Conservation (phyloP, 2,888 invertebrate genomes). For the Zaprionus bogoriensis region DNA sequence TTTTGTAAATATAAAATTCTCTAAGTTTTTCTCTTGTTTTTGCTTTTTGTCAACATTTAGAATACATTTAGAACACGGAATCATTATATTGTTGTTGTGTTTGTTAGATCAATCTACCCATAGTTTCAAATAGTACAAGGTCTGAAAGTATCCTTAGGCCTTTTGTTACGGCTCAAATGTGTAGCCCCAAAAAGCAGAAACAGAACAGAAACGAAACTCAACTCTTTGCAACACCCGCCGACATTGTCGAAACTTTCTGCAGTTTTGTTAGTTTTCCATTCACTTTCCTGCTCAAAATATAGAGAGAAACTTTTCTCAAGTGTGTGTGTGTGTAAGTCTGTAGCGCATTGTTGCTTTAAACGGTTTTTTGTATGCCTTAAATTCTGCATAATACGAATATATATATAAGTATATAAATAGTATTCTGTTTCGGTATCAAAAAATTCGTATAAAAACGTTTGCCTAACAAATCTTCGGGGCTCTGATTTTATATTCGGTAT, state of each 20-base stretch:
- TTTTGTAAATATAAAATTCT: conserved; percentile 30
- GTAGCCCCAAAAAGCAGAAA: conserved; percentile 22
- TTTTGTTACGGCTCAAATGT: conserved; percentile 34
- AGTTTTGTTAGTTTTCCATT: conserved; percentile 44
- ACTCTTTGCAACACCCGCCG: conserved; percentile 46
- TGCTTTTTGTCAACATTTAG: conserved; percentile 54
- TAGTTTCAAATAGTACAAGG: conserved; percentile 57
- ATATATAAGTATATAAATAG: conserved; percentile 53
- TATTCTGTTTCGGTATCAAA: conserved; percentile 66
- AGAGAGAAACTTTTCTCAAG: conserved; percentile 35
- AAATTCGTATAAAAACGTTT: conserved; percentile 68
- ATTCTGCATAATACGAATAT: conserved; percentile 27
- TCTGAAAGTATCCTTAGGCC: conserved; percentile 25
- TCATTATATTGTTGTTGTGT: conserved; percentile 33
- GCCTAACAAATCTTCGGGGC: conserved; percentile 66
- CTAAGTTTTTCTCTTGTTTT: conserved; percentile 7
- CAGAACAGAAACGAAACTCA: conserved; percentile 6
- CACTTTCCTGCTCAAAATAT: conserved; percentile 30
- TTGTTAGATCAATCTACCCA: conserved; percentile 45
- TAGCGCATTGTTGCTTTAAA: conserved; percentile 29
- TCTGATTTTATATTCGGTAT: conserved; percentile 39
- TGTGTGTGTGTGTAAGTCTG: conserved; percentile 1
- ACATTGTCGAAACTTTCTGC: conserved; percentile 63
- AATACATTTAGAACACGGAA: conserved; percentile 71
- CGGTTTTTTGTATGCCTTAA: conserved; percentile 37